phyloP scores from a whole-genome alignment of 2,888 invertebrate species.

The Rotaria sp. region DNA sequence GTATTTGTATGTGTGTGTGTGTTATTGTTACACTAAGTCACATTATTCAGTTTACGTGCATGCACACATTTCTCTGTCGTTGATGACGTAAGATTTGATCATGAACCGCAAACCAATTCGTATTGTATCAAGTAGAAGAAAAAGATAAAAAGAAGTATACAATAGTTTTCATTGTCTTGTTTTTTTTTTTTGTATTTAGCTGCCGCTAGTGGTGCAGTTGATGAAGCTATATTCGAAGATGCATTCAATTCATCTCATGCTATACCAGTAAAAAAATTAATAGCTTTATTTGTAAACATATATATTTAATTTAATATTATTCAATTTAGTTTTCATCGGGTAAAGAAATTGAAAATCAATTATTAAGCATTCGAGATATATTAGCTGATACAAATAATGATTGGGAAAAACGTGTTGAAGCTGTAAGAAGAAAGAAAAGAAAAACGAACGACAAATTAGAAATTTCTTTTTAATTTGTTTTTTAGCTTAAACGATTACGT shows the following conservation, averaged over 20 bases:
- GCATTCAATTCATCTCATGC: neutral
- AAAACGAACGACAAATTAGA: neutral
- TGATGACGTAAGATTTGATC: slow-evolving; percentile 7
- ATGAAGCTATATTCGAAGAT: neutral
- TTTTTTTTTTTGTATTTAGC: neutral
- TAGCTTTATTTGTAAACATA: neutral
- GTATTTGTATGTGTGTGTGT: neutral
- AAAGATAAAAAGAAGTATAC: neutral
- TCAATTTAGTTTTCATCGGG: slow-evolving; percentile 66
- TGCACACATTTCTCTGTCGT: neutral
- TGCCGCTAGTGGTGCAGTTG: slow-evolving; percentile 21
- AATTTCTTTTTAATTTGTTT: neutral
- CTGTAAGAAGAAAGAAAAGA: slow-evolving; percentile 61
- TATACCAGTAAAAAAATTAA: neutral
- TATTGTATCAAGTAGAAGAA: neutral
- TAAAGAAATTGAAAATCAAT: slow-evolving; percentile 73
- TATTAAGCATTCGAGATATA: slow-evolving; percentile 67
- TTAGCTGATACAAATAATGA: slow-evolving; percentile 75
- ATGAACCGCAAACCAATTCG: neutral
- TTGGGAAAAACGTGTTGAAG: slow-evolving; percentile 89
- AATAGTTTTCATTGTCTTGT: neutral
- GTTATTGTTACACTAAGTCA: slow-evolving; percentile 19
- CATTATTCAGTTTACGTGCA: neutral
- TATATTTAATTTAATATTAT: slow-evolving; percentile 25
- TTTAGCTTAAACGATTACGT: slow-evolving; percentile 74